Conservation (phyloP, 2,797 vertebrate genomes). For the Manis javanica region DNA sequence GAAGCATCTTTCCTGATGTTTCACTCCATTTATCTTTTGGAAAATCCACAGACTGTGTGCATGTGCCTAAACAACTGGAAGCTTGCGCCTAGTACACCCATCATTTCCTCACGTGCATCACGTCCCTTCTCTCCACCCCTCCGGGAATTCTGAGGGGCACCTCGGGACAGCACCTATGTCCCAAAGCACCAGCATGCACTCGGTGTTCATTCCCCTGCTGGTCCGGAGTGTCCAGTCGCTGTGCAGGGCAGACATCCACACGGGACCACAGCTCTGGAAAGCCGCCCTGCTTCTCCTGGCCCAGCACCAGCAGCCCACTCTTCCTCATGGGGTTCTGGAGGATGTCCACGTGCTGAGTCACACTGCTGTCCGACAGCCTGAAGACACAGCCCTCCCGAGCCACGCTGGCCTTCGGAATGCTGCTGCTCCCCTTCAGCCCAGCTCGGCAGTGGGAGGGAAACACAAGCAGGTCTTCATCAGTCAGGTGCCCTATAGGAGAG, state of each 20-base stretch:
- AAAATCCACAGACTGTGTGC: not conserved
- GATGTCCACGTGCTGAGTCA: conserved; percentile 95
- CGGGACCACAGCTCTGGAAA: conserved; percentile 96
- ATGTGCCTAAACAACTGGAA: not conserved
- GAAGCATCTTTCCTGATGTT: not conserved
- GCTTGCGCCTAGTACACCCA: not conserved
- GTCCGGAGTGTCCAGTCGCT: conserved; percentile 67
- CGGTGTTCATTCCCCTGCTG: accelerated
- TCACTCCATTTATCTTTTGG: not conserved
- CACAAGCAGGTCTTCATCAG: conserved; percentile 94
- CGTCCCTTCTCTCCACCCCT: not conserved
- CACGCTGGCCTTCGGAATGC: conserved; percentile 97
- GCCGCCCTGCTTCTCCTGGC: conserved; percentile 91
- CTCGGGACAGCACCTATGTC: not conserved
- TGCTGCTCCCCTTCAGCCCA: conserved; percentile 92
- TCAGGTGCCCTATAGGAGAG: conserved; percentile 91
- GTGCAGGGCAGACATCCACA: conserved; percentile 96
- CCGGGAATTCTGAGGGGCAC: too few species aligned
- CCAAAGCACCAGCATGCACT: not conserved
- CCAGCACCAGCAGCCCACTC: conserved; percentile 92
- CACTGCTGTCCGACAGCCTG: conserved; percentile 94
- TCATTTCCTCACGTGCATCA: not conserved
- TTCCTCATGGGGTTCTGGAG: conserved; percentile 91
- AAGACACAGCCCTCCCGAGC: conserved; percentile 94
- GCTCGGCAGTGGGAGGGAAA: conserved; percentile 93